Evolutionary conservation across 2,888 invertebrate species (phyloP), one percentile per base, ranked within the genome.

Genomic region (Napeogenes inachia): DNA sequence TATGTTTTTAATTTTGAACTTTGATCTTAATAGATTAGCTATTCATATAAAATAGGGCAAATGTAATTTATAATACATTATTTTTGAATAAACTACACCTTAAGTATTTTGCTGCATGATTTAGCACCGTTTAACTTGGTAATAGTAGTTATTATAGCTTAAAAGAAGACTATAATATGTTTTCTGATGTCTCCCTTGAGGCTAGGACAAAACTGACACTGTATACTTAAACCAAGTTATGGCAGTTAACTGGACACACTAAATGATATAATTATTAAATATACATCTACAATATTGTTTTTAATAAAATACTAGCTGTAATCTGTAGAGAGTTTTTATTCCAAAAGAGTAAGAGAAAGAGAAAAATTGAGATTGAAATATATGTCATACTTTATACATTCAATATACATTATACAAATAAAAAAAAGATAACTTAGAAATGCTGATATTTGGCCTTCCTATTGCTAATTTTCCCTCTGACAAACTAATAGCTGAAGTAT

Each of bases 31-130:
- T 42, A 42, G 42, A 8, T 42, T 42, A 10, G 6, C 3, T 42
- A 42, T 10, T 10, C 75, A 77, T 77, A 73, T 72, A 71, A 66
- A 73, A 79, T 72, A 70, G 73, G 71, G 75, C 74, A 73, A 69
- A 73, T 78, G 76, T 80, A 79, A 83, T 82, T 81, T 78, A 73
- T 71, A 21, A 70, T 69, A 77, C 78, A 82, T 80, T 75, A 75
- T 80, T 79, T 80, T 75, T 69, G 72, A 69, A 81, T 78, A 79
- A 77, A 79, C 21, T 21, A 21, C 21, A 21, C 21, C 75, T 75
- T 78, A 71, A 71, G 71, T 69, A 66, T 63, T 46, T n/a, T 4
- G 21, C 21, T 47, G 61, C 61, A 64, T 47, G 55, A 58, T 38
- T 62, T 56, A 54, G 54, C 21, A 61, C 54, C 46, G 45, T 59